A percentile compares a stretch with the other conserved stretches of the same genome.
Evolutionary conservation across 1,140 invertebrate species (phyloP).

Genomic region (Brachionus plicatilis): DNA sequence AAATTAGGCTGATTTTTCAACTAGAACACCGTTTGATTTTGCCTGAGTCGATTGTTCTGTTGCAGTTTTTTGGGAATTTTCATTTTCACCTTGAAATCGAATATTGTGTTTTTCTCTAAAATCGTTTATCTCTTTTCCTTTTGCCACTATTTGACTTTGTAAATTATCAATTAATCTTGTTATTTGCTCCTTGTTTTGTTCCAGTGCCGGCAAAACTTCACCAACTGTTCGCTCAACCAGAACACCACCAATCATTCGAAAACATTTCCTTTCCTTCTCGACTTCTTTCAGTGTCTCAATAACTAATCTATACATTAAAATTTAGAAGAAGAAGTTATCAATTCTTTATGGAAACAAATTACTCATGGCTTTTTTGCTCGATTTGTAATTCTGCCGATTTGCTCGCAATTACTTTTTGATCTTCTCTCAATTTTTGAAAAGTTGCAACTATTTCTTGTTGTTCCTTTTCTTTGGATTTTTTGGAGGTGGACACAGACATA

Average conservation of each 20-base stretch:
- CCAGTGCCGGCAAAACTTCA: conserved; percentile 77
- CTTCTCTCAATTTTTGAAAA: conserved; percentile 76
- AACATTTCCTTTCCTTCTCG: conserved; percentile 79
- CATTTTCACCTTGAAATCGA: conserved; percentile 42
- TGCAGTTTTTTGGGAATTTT: background rate
- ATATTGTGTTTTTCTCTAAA: conserved; percentile 87
- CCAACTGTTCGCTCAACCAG: conserved; percentile 84
- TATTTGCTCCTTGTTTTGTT: conserved; percentile 74
- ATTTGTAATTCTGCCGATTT: conserved; percentile 85
- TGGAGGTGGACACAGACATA: background rate
- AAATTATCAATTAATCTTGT: conserved; percentile 69
- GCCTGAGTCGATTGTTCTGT: background rate
- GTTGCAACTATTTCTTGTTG: conserved; percentile 74
- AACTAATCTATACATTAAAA: conserved; percentile 67
- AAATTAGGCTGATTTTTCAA: background rate
- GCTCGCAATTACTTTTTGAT: conserved; percentile 74
- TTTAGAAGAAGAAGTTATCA: too few relatives aligned
- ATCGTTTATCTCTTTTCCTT: conserved; percentile 83
- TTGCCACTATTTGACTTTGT: conserved; percentile 73
- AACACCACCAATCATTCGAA: conserved; percentile 83
- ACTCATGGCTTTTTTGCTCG: conserved; percentile 92
- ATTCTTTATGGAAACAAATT: conserved; percentile 42
- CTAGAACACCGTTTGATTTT: conserved; percentile 26
- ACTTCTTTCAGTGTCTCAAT: conserved; percentile 84
- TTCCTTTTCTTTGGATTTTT: conserved; percentile 41